These are phyloP conservation scores for Cherax quadricarinatus DNA, from an alignment of 1,140 invertebrate genomes.

Conservation along the genomic window DNA sequence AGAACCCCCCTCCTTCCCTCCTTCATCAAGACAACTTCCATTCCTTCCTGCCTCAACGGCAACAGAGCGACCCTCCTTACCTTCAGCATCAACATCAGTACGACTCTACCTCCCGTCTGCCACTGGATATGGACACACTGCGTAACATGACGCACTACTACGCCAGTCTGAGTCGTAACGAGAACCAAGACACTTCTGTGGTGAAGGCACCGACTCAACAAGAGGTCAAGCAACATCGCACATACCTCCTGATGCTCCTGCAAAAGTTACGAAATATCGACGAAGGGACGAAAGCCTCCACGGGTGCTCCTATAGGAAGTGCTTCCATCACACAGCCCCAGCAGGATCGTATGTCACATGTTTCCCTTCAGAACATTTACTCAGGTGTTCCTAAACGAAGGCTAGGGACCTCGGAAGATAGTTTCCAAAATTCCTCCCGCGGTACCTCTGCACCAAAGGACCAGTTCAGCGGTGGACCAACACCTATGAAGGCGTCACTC, in stretches of 20 bases:
- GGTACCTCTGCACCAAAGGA: neutral
- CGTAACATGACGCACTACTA: slow-evolving; percentile 33
- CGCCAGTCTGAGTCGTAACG: neutral
- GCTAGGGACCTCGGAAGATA: neutral
- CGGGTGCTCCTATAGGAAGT: neutral
- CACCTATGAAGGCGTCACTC: neutral
- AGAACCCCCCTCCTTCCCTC: no score
- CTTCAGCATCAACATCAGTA: neutral
- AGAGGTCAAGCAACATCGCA: slow-evolving; percentile 26
- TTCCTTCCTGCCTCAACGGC: no score
- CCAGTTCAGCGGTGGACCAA: neutral
- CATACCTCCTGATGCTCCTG: slow-evolving; percentile 46
- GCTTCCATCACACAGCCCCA: neutral
- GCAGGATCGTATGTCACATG: neutral
- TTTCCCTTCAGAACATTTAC: neutral
- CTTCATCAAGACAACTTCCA: no score
- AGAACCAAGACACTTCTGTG: neutral
- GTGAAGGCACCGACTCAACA: slow-evolving; percentile 21
- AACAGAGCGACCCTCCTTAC: neutral
- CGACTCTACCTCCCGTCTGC: neutral
- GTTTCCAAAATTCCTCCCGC: neutral
- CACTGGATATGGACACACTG: slow-evolving; percentile 21
- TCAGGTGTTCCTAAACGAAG: neutral
- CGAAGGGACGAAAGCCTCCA: neutral
- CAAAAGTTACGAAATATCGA: neutral